A percentile compares a stretch with the other conserved stretches of the same genome.
phyloP scores from a whole-genome alignment of 2,113 vertebrate genomes.

The Pipa parva region DNA sequence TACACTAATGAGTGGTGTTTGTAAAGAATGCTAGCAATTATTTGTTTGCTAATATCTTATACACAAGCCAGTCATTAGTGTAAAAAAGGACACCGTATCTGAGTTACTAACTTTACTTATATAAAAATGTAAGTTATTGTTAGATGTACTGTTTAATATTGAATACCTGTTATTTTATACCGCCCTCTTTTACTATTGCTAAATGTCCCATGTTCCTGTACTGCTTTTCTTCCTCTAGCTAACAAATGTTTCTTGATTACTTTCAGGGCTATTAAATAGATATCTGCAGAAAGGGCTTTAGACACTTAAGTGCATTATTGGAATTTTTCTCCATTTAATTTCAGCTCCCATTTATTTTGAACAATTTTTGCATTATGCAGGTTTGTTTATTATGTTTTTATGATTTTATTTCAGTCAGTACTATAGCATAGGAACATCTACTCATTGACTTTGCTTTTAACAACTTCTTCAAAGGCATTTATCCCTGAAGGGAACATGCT shows the following conservation, averaged over 20 bases:
- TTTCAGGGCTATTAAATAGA: slow-evolving; percentile 25
- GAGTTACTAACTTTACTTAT: slow-evolving; percentile 1
- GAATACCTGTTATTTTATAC: neutral
- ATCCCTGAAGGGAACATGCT: slow-evolving; percentile 7
- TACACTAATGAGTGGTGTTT: too few relatives aligned
- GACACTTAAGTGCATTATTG: slow-evolving; percentile 11
- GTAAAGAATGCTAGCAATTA: too few relatives aligned
- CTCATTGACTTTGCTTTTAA: slow-evolving; percentile 23
- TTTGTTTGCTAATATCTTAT: too few relatives aligned
- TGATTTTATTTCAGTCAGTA: slow-evolving; percentile 20
- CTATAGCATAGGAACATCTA: neutral
- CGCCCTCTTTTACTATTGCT: too few relatives aligned
- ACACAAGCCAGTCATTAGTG: too few relatives aligned
- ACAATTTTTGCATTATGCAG: slow-evolving; percentile 26
- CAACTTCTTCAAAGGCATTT: slow-evolving; percentile 14
- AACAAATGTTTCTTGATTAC: slow-evolving; percentile 15
- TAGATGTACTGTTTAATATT: slow-evolving; percentile 32
- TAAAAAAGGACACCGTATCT: neutral
- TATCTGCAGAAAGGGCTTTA: slow-evolving; percentile 13
- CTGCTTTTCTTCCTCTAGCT: too few relatives aligned
- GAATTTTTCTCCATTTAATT: slow-evolving; percentile 18
- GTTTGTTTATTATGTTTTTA: slow-evolving; percentile 13
- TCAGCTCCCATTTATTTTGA: slow-evolving; percentile 25
- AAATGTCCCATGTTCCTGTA: too few relatives aligned
- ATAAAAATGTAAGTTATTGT: neutral